These are phyloP conservation scores for Lasioglossum vierecki DNA, from an alignment of 2,888 invertebrate species.

Conservation along the genomic window DNA sequence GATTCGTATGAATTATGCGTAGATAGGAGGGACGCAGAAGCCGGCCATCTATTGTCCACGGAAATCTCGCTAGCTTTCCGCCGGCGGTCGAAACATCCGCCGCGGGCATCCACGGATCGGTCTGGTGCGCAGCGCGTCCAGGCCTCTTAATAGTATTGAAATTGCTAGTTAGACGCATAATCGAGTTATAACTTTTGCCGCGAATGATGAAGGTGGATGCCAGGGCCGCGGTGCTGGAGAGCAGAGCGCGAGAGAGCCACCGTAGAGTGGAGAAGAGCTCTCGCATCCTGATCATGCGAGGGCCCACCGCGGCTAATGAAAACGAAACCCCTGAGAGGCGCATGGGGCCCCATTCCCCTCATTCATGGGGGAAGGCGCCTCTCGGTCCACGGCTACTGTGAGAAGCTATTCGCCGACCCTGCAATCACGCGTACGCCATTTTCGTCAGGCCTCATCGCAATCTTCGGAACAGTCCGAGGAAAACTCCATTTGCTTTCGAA, in stretches of 20 bases:
- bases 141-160: constrained; percentile 81
- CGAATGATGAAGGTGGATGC: constrained; percentile 75
- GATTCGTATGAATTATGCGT: constrained; percentile 78
- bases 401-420: constrained; percentile 62
- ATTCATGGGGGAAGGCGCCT: constrained; percentile 40
- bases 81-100: constrained; percentile 74
- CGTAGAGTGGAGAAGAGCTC: not conserved
- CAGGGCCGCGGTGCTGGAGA: constrained; percentile 35
- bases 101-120: constrained; percentile 38
- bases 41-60: constrained; percentile 76
- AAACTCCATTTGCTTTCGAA: not conserved
- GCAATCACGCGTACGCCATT: constrained; percentile 54
- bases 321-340: constrained; percentile 60
- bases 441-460: constrained; percentile 37
- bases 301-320: constrained; percentile 65
- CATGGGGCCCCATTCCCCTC: constrained; percentile 33
- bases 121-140: constrained; percentile 47
- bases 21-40: constrained; percentile 61
- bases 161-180: constrained; percentile 82
- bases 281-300: constrained; percentile 54
- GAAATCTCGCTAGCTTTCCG: constrained; percentile 66
- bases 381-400: constrained; percentile 61
- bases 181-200: constrained; percentile 82
- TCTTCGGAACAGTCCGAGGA: constrained; percentile 4
- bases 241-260: constrained; percentile 2